These are phyloP conservation scores for Lonchura striata DNA, from an alignment of 2,113 vertebrate species.

Conservation along the genomic window DNA sequence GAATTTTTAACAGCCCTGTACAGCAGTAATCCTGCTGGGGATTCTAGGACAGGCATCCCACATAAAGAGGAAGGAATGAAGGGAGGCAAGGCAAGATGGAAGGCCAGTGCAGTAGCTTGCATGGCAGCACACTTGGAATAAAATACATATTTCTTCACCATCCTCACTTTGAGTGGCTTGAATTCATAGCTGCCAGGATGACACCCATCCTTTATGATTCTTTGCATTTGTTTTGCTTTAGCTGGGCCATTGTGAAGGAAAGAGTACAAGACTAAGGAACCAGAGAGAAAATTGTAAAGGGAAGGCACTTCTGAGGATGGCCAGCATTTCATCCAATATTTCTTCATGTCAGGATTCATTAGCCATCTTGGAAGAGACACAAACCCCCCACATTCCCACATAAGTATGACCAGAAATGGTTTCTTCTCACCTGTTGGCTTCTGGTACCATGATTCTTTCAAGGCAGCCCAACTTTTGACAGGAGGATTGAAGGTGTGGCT, in stretches of 20 bases:
- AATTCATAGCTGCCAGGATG: not conserved
- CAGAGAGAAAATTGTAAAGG: not conserved
- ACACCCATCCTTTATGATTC: not conserved
- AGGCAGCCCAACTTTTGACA: not conserved
- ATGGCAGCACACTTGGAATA: not conserved
- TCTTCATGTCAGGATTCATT: not conserved
- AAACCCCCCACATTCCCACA: rapidly evolving
- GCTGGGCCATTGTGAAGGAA: not conserved
- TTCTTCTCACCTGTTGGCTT: not conserved
- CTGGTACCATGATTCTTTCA: not conserved
- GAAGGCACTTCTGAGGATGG: not conserved
- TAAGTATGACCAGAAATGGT: not conserved
- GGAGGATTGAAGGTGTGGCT: not conserved
- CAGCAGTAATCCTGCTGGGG: not conserved
- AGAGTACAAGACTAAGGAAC: not conserved
- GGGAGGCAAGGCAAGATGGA: too few relatives aligned
- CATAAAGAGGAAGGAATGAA: not conserved
- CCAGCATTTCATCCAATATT: not conserved
- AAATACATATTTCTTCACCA: not conserved
- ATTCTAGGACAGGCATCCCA: not conserved
- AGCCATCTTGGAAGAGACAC: not conserved
- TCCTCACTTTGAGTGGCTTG: not conserved
- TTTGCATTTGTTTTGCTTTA: not conserved
- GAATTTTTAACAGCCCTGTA: not conserved
- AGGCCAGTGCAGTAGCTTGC: not conserved